These are phyloP conservation scores for Saturnia pavonia DNA, from an alignment of 2,888 invertebrate genomes.

Conservation along the genomic window DNA sequence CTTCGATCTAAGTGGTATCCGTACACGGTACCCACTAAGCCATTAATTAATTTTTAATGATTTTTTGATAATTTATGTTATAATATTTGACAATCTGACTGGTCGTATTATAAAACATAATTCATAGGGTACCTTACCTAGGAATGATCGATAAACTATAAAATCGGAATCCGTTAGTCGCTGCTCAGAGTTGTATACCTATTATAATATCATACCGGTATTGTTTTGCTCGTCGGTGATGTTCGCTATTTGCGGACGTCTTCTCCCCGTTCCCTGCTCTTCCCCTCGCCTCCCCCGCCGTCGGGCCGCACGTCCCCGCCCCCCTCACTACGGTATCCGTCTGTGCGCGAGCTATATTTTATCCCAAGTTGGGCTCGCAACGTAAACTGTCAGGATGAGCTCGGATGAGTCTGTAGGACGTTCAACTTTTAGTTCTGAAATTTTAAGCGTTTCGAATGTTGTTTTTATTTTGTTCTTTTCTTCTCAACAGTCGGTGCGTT, in stretches of 20 bases:
- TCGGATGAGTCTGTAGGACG: slow-evolving; percentile 66
- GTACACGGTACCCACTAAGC: no score
- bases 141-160: neutral
- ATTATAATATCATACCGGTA: slow-evolving; percentile 76
- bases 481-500: neutral
- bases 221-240: slow-evolving; percentile 77
- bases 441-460: slow-evolving; percentile 20
- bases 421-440: slow-evolving; percentile 70
- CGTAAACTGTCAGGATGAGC: slow-evolving; percentile 78
- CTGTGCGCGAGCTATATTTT: slow-evolving; percentile 79
- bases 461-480: neutral
- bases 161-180: neutral
- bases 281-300: slow-evolving; percentile 28
- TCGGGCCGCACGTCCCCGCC: slow-evolving; percentile 34
- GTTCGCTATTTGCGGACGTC: slow-evolving; percentile 77
- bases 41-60: no score
- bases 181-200: slow-evolving; percentile 32
- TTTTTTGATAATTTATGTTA: neutral
- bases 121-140: neutral
- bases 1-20: no score
- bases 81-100: neutral
- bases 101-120: neutral
- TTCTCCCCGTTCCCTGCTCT: slow-evolving; percentile 41
- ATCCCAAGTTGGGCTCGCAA: slow-evolving; percentile 73
- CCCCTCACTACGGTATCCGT: slow-evolving; percentile 65